These are phyloP conservation scores for Antidorcas marsupialis DNA, from an alignment of 2,113 vertebrate species.

Conservation along the genomic window DNA sequence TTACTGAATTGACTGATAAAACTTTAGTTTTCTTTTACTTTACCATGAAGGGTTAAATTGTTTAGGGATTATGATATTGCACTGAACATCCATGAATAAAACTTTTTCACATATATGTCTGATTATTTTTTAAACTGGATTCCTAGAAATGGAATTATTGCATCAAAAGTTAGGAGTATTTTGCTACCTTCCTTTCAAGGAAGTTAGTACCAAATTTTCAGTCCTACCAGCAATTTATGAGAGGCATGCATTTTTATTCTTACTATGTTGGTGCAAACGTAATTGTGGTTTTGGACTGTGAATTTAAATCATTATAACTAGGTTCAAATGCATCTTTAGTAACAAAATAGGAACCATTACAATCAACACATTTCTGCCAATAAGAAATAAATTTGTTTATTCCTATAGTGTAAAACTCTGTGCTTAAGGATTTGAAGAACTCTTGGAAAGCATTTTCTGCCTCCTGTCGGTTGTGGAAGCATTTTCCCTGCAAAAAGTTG, in stretches of 20 bases:
- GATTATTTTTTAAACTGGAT: background rate
- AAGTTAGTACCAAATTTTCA: background rate
- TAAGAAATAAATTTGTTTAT: background rate
- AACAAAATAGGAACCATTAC: background rate
- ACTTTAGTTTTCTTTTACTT: background rate
- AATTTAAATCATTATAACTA: background rate
- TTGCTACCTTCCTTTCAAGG: slow-evolving; percentile 19
- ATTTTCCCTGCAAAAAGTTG: background rate
- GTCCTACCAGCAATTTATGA: background rate
- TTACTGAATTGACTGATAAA: background rate
- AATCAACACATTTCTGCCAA: background rate
- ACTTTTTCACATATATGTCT: background rate
- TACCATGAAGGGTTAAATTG: background rate
- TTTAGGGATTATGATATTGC: background rate
- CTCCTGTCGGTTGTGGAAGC: background rate
- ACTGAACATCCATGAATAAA: background rate
- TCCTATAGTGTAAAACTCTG: background rate
- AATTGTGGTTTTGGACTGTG: background rate
- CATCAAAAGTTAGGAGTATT: background rate
- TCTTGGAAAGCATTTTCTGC: background rate
- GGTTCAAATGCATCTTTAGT: background rate
- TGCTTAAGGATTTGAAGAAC: background rate
- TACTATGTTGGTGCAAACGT: background rate
- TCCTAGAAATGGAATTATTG: background rate
- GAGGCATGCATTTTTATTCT: background rate